phyloP scores from a whole-genome alignment of 2,888 invertebrate genomes.

The Electrophaes corylata region DNA sequence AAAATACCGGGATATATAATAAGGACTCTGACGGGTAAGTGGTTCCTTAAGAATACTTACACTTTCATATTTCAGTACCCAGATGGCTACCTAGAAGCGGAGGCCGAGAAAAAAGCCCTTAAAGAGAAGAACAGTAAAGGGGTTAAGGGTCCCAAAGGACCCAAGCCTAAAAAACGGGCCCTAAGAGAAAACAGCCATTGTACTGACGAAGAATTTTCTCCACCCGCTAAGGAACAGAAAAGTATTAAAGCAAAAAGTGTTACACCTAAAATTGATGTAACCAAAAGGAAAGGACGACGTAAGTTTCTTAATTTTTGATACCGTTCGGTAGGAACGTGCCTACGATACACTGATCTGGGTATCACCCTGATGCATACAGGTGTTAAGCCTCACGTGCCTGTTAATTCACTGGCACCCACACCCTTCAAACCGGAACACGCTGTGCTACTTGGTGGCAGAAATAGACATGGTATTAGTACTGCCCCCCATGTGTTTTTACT shows the following conservation, averaged over 20 bases:
- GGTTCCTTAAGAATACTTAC: no score
- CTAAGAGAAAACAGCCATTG: slow-evolving; percentile 56
- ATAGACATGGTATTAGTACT: no score
- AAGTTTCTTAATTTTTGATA: slow-evolving; percentile 19
- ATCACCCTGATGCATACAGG: no score
- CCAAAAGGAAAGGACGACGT: slow-evolving; percentile 39
- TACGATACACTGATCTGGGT: no score
- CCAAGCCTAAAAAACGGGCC: slow-evolving; percentile 50
- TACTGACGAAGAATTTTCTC: slow-evolving; percentile 49
- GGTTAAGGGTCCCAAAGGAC: slow-evolving; percentile 40
- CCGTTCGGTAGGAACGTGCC: no score
- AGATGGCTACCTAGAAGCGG: slow-evolving; percentile 88
- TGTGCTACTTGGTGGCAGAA: no score
- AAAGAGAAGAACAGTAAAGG: slow-evolving; percentile 55
- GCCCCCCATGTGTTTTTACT: no score
- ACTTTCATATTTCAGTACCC: slow-evolving; percentile 82
- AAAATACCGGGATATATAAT: no score
- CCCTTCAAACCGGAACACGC: no score
- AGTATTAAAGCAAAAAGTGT: slow-evolving; percentile 33
- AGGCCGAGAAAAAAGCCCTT: slow-evolving; percentile 76
- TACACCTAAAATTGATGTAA: background rate
- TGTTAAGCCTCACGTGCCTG: no score
- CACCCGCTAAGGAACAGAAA: slow-evolving; percentile 55
- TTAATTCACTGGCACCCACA: no score
- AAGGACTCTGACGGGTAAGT: no score